A percentile compares a stretch with the other conserved stretches of the same genome.
These are phyloP conservation scores for Cryptus armator DNA, from an alignment of 2,888 invertebrate species.

Conservation along the genomic window DNA sequence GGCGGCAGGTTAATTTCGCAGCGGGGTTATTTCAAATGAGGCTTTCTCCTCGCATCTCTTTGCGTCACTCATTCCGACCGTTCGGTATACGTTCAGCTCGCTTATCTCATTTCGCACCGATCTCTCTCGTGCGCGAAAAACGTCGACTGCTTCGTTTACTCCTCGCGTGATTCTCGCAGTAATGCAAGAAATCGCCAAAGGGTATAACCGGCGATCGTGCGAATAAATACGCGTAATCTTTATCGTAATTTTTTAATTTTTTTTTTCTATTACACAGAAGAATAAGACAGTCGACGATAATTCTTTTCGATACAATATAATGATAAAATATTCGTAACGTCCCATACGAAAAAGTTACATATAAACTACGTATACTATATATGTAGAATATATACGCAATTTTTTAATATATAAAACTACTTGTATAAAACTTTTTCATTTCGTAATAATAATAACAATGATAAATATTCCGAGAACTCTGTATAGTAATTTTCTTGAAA, in stretches of 20 bases:
- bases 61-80: constrained; percentile 33
- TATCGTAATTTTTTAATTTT: too few species aligned
- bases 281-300: not conserved
- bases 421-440: too few species aligned
- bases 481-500: not conserved
- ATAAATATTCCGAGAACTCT: too few species aligned
- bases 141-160: constrained; percentile 18
- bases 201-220: not conserved
- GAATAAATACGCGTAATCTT: constrained; percentile 1
- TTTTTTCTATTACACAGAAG: too few species aligned
- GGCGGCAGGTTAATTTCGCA: constrained; percentile 48
- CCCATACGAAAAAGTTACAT: too few species aligned
- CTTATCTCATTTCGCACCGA: constrained; percentile 26
- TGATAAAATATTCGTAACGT: not conserved
- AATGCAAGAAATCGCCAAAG: constrained; percentile 6
- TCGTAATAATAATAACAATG: too few species aligned
- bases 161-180: constrained; percentile 3
- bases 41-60: constrained; percentile 14
- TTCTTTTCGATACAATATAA: not conserved
- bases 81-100: constrained; percentile 32
- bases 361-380: too few species aligned
- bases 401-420: too few species aligned
- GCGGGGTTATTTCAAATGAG: constrained; percentile 31
- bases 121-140: constrained; percentile 18
- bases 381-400: too few species aligned